Conservation (phyloP, 2,888 invertebrate genomes). For the Tenthredo livida region DNA sequence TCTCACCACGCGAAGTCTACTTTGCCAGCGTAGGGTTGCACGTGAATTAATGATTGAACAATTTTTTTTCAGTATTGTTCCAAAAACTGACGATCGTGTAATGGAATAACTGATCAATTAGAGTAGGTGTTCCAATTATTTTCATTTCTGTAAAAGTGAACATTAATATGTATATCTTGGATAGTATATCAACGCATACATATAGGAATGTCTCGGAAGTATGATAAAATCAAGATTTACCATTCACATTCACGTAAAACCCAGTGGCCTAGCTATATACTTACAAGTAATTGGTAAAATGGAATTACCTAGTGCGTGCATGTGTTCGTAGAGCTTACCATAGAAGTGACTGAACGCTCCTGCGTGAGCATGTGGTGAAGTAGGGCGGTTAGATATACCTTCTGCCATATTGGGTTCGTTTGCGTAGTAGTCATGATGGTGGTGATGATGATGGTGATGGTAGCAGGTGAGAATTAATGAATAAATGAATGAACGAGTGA, state of each 20-base stretch:
- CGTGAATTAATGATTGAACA: constrained; percentile 36
- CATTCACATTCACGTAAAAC: constrained; percentile 44
- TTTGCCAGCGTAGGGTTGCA: constrained; percentile 41
- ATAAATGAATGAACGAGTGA: constrained; percentile 49
- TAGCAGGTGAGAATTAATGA: constrained; percentile 57
- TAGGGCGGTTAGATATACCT: constrained; percentile 68
- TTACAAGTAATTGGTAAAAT: constrained; percentile 66
- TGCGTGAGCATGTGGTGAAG: constrained; percentile 75
- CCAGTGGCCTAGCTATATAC: constrained; percentile 56
- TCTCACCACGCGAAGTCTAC: constrained; percentile 46
- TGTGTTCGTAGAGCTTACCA: constrained; percentile 77
- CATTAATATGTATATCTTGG: not conserved
- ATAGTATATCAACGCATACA: not conserved
- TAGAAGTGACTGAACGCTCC: constrained; percentile 76
- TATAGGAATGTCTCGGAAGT: not conserved
- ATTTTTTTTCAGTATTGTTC: not conserved
- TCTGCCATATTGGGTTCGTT: constrained; percentile 58
- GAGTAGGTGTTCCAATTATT: not conserved
- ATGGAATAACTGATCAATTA: not conserved
- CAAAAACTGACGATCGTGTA: not conserved
- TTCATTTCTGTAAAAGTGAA: not conserved
- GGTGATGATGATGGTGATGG: constrained; percentile 59
- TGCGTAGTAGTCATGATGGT: constrained; percentile 55
- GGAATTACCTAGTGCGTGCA: constrained; percentile 78
- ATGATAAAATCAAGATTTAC: constrained; percentile 4